Percentiles rank a stretch among this genome's conserved stretches.
Conservation (phyloP, 2,113 vertebrate genomes). For the Hemiprocne comata region DNA sequence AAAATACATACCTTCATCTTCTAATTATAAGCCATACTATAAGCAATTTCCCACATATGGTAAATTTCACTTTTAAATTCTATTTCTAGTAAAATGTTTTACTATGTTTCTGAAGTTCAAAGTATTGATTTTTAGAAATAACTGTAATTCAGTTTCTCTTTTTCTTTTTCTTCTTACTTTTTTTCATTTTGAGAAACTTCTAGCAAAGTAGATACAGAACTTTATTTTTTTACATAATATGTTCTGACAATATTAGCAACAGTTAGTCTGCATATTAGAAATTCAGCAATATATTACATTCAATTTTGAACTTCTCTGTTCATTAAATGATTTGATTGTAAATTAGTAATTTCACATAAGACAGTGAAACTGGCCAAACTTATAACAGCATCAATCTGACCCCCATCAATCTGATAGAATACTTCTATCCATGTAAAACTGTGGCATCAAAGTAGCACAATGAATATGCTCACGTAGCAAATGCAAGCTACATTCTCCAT, state of each 20-base stretch:
- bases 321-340: not conserved
- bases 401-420: no score
- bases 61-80: slow-evolving; percentile 22
- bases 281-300: not conserved
- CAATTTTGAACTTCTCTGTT: not conserved
- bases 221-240: not conserved
- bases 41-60: not conserved
- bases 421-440: not conserved
- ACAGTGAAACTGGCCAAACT: not conserved
- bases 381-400: not conserved
- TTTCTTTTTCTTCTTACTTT: not conserved
- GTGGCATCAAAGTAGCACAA: not conserved
- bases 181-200: not conserved
- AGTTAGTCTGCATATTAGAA: not conserved
- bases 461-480: not conserved
- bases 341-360: not conserved
- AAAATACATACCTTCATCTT: not conserved
- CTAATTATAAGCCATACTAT: not conserved
- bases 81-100: not conserved
- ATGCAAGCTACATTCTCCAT: not conserved
- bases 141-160: not conserved
- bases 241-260: not conserved
- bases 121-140: not conserved
- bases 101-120: not conserved
- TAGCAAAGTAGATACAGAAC: not conserved